Percentiles rank a stretch among this genome's conserved stretches.
These are phyloP conservation scores for Lanistes nyassanus DNA, from an alignment of 1,140 invertebrate species.

Conservation along the genomic window DNA sequence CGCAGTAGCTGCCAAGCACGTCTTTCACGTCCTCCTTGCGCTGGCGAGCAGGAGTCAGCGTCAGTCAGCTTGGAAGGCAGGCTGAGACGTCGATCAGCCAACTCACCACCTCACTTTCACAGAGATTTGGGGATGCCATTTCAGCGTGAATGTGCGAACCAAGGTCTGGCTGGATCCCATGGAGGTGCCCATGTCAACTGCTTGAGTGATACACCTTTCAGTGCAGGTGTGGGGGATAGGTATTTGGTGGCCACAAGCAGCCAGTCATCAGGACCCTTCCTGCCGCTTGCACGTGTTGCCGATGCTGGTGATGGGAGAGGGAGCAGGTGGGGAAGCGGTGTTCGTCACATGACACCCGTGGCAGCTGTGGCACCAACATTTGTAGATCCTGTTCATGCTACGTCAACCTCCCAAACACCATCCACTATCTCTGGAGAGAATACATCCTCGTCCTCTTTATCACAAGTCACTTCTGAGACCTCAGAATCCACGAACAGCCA, in stretches of 20 bases:
- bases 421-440: background rate
- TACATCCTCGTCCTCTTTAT: no score
- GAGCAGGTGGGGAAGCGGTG: background rate
- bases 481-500: no score
- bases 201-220: constrained; percentile 13
- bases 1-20: constrained; percentile 16
- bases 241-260: constrained; percentile 15
- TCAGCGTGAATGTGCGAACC: constrained; percentile 7
- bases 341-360: background rate
- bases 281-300: background rate
- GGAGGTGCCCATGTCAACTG: constrained; percentile 10
- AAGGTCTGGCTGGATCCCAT: background rate
- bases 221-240: constrained; percentile 1
- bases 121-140: no score
- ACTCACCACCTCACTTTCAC: constrained; percentile 17
- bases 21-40: background rate
- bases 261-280: background rate
- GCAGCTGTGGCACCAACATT: constrained; percentile 11
- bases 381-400: background rate
- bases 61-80: background rate
- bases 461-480: no score
- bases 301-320: background rate
- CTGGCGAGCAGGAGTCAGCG: background rate
- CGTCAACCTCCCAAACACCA: constrained; percentile 1
- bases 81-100: constrained; percentile 13